Evolutionary conservation across 1,140 invertebrate species (phyloP).

Genomic region (Drosophila athabasca): DNA sequence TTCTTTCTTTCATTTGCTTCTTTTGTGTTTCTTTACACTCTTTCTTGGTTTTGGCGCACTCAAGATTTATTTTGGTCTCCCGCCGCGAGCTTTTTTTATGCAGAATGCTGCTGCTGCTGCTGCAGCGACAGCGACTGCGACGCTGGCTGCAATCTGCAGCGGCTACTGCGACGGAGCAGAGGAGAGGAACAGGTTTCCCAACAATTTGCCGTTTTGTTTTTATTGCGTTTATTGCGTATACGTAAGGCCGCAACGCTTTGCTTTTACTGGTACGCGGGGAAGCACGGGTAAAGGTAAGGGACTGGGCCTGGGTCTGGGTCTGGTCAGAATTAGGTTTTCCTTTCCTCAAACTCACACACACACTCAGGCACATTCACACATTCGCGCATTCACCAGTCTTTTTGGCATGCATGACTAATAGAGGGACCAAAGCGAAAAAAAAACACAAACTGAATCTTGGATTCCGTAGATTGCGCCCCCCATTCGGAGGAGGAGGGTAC

Average conservation of each 20-base stretch:
- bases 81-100: conserved; percentile 30
- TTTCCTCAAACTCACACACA: background rate
- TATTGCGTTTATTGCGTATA: conserved; percentile 51
- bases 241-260: conserved; percentile 24
- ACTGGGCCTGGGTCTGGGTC: too few relatives aligned
- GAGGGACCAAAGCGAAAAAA: conserved; percentile 20
- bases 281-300: too few relatives aligned
- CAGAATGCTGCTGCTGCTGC: conserved; percentile 21
- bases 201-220: conserved; percentile 50
- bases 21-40: conserved; percentile 18
- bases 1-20: conserved; percentile 16
- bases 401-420: conserved; percentile 63
- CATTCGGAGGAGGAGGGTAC: too few relatives aligned
- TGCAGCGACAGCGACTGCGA: conserved; percentile 6
- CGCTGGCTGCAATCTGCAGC: conserved; percentile 26
- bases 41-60: conserved; percentile 28
- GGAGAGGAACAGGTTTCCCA: conserved; percentile 58
- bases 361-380: background rate
- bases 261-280: background rate
- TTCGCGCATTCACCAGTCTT: conserved; percentile 1
- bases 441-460: conserved; percentile 7
- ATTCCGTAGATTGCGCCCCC: conserved; percentile 8
- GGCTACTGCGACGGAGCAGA: background rate
- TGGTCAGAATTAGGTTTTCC: conserved; percentile 4
- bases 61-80: conserved; percentile 43